Base-by-base conservation (phyloP, 2,888 invertebrate genomes). In the Eumerus sabulonum region DNA sequence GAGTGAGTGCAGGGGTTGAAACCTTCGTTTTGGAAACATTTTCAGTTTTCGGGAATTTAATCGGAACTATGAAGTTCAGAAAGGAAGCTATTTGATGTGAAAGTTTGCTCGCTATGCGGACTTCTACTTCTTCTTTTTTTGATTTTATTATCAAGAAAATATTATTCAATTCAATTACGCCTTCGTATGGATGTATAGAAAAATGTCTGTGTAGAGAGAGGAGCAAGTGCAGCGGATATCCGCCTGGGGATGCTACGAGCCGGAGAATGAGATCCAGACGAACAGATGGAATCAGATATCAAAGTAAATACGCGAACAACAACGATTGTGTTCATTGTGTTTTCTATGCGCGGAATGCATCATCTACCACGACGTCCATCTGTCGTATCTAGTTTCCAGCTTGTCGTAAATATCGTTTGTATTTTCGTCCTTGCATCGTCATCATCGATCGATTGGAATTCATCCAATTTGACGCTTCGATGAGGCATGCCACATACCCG, bases 81-180 rank as follows among this genome's bases (percentile, higher is more conserved):
- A 71, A 66, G 60, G 71, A 54, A 45, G 51, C 53, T 48, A 56
- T 60, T 76, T 50, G 11, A 13, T 19, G 16, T 16, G 48, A 64
- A 76, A 60, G 27, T 71, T 70, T 71, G 27, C 19, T 38, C 66
- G 53, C 70, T 40, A 36, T 17, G 18, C 40, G 57, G 18, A 57
- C 44, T 11, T 51, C 51, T 50, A 38, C 1, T 40, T 27, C 2
- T 19, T 53, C 11, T 59, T 12, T 11, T 27, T 77, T 77, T 77
- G 77, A 77, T 79, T 74, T 73, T 68, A 73, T 73, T 70, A 71
- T 66, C 76, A 71, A 76, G 76, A 71, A 70, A 76, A 76, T 76
- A 76, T 76, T 79, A 79, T 79, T 79, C 79, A 73, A 79, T 79
- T 27, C 27, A 27, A 27, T 27, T 79, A 79, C 79, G 62, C 68